phyloP scores from a whole-genome alignment of 2,797 vertebrate genomes.

The Ctenochaetus hawaiiensis region DNA sequence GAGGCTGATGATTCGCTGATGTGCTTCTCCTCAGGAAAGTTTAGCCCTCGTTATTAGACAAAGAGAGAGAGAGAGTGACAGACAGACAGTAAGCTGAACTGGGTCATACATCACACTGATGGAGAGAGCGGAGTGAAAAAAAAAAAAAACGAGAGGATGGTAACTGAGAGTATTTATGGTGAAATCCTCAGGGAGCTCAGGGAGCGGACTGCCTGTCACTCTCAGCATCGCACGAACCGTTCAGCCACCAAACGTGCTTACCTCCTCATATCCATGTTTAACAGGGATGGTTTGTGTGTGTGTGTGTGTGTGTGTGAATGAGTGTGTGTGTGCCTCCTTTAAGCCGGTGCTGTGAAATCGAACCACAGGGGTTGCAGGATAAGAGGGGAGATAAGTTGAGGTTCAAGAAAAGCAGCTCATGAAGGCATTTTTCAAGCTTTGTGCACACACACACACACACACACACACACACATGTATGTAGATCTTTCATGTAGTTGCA shows the following conservation, averaged over 20 bases:
- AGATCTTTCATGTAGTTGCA: constrained; percentile 8
- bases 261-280: constrained; percentile 51
- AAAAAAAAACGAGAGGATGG: constrained; percentile 21
- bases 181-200: constrained; percentile 47
- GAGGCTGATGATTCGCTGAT: constrained; percentile 21
- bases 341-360: constrained; percentile 52
- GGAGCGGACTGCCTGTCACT: constrained; percentile 33
- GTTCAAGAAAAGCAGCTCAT: constrained; percentile 44
- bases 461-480: neutral
- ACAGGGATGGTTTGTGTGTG: constrained; percentile 4
- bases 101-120: constrained; percentile 61
- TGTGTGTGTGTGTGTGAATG: constrained; percentile 19
- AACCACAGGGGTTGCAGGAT: constrained; percentile 37
- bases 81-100: constrained; percentile 48
- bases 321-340: constrained; percentile 32
- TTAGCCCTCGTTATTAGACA: constrained; percentile 43
- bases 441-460: neutral
- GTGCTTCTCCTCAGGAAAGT: constrained; percentile 50
- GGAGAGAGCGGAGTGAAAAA: constrained; percentile 19
- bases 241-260: constrained; percentile 43
- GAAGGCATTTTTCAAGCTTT: constrained; percentile 47
- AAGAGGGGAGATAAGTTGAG: constrained; percentile 18
- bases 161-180: constrained; percentile 37
- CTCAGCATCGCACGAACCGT: constrained; percentile 28
- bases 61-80: neutral